These are phyloP conservation scores for Daubentonia madagascariensis DNA, from an alignment of 2,113 vertebrate species.

Conservation along the genomic window DNA sequence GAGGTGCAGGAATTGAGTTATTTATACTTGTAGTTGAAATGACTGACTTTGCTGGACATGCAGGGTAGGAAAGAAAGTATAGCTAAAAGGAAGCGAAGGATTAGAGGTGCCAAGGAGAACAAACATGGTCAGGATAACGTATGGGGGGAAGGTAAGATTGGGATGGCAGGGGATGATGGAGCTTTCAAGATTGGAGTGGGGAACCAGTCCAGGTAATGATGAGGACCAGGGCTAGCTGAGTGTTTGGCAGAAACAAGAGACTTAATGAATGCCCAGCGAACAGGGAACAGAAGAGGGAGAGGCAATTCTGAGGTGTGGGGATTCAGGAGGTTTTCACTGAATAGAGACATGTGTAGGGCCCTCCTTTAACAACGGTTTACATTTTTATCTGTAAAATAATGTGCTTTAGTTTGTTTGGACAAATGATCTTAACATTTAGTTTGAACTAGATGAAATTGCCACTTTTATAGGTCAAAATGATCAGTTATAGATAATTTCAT, in stretches of 20 bases:
- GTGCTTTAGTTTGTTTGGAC: neutral
- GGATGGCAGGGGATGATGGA: neutral
- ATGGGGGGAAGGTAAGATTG: neutral
- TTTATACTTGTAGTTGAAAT: neutral
- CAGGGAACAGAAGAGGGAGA: neutral
- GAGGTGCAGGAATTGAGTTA: neutral
- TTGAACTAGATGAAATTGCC: neutral
- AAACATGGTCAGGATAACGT: neutral
- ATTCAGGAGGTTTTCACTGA: neutral
- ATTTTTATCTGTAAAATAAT: neutral
- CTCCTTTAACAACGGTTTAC: neutral
- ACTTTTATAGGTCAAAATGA: slow-evolving; percentile 1
- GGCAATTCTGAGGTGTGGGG: accelerated
- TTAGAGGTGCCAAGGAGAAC: neutral
- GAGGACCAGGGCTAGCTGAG: neutral
- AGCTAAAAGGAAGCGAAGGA: neutral
- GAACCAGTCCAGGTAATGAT: neutral
- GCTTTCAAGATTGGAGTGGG: neutral
- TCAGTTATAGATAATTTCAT: neutral
- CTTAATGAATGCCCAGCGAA: neutral
- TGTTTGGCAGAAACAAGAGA: neutral
- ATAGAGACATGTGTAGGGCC: neutral
- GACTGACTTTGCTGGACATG: neutral
- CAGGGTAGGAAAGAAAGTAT: neutral
- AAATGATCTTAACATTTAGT: neutral